Percentiles rank a stretch among this genome's conserved stretches.
Evolutionary conservation across 2,888 invertebrate species (phyloP).

Genomic region (Xylota segnis): DNA sequence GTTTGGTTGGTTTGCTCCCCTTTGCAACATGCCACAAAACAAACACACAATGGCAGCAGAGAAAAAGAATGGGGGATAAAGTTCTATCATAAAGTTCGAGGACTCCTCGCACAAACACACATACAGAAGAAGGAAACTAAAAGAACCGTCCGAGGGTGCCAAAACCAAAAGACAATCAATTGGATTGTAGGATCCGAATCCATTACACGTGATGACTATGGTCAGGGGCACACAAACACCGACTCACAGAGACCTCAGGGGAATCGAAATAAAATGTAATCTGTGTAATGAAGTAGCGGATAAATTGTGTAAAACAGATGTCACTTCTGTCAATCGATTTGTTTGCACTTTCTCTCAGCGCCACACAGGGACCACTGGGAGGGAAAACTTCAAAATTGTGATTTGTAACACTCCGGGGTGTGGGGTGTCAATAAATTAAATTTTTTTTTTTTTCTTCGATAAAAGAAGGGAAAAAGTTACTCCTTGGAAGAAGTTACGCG

Average conservation of each 20-base stretch:
- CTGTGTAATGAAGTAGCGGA: constrained; percentile 70
- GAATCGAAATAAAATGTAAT: constrained; percentile 59
- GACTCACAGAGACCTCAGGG: not conserved
- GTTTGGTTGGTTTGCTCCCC: not conserved
- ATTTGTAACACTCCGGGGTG: constrained; percentile 47
- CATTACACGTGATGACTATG: constrained; percentile 42
- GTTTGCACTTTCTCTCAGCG: constrained; percentile 33
- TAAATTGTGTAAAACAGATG: constrained; percentile 74
- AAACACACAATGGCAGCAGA: constrained; percentile 22
- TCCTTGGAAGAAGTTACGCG: constrained; percentile 16
- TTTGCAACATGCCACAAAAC: constrained; percentile 22
- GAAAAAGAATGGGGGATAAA: not conserved
- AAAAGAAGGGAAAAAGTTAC: not conserved
- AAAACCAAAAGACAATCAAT: constrained; percentile 69
- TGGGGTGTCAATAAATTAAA: constrained; percentile 49
- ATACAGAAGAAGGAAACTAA: not conserved
- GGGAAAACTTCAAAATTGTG: constrained; percentile 36
- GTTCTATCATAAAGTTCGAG: constrained; percentile 10
- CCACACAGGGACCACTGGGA: not conserved
- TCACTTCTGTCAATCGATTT: constrained; percentile 72
- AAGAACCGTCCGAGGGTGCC: constrained; percentile 26
- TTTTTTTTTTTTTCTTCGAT: not conserved
- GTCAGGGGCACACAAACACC: constrained; percentile 11
- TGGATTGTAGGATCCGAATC: constrained; percentile 59
- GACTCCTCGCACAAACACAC: constrained; percentile 5